Evolutionary conservation across 2,797 vertebrate species (phyloP), one percentile per base, ranked within the genome.

Genomic region (Sebastes hopkinsi): DNA sequence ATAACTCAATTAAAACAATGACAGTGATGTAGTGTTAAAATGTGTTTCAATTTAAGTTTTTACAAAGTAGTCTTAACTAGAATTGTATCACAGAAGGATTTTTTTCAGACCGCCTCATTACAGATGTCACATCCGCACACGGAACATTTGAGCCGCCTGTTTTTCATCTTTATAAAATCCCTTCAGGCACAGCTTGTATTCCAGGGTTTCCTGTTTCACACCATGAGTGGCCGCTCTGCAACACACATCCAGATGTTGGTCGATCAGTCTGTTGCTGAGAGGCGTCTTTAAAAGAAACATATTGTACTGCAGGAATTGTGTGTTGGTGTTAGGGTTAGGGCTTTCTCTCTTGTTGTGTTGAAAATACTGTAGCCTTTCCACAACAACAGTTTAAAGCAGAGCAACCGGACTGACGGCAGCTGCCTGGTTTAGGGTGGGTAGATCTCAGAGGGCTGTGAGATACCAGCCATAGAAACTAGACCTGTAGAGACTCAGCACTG

Each of bases 131-230:
- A 62, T 61, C 50, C 30, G 18, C 46, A n/a, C 18, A 46, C 13
- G 58, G 10, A 59, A 56, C 34, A 25, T 79, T 76, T 8, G 9
- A 59, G 46, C 22, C 0, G 38, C 72, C 58, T 82, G 76, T 59
- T 84, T 77, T 77, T 70, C 38, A 80, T 78, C 56, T 83, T 79
- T 14, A 29, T 58, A 22, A 61, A 65, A 59, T 46, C 16, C 77
- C 62, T 46, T 66, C 30, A 80, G 77, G 58, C 67, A 20, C 46
- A 27, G 67, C 54, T 52, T 77, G 50, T 81, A 67, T 67, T 84
- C 58, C 61, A 67, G 42, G 59, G 52, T 77, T 87, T 86, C 73
- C 79, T 67, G 76, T 82, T 76, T 84, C 67, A 84, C 80, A 87
- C 70, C 71, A 32, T 16, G 60, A 58, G 55, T 16, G 36, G 59